Evolutionary conservation across 2,888 invertebrate genomes (phyloP).

Genomic region (Microctonus brassicae): DNA sequence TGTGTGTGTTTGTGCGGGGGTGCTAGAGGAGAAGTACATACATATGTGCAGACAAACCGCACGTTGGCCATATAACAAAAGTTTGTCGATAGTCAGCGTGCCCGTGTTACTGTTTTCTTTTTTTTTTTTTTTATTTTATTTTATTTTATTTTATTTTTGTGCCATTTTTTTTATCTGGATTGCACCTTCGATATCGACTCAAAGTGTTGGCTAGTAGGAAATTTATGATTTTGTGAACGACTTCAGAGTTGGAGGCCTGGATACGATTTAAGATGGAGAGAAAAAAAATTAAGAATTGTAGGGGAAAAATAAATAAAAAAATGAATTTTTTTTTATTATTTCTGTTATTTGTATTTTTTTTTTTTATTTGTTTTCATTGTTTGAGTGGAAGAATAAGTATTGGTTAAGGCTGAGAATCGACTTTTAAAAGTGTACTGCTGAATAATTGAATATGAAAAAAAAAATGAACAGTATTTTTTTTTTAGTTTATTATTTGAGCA

Average conservation of each 20-base stretch:
- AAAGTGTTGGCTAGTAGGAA: conserved; percentile 15
- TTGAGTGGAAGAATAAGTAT: not conserved
- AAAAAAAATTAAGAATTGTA: not conserved
- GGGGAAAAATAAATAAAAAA: not conserved
- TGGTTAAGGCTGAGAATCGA: not conserved
- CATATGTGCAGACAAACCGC: conserved; percentile 29
- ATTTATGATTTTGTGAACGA: conserved; percentile 32
- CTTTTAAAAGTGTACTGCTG: not conserved
- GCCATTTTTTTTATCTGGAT: conserved; percentile 15
- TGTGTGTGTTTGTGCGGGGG: not conserved
- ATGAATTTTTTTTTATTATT: not conserved
- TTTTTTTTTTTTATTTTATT: not conserved
- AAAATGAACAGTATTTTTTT: too few species aligned
- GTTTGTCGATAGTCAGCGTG: conserved; percentile 32
- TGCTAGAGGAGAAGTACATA: not conserved
- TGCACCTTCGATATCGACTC: conserved; percentile 19
- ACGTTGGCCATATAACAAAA: conserved; percentile 31
- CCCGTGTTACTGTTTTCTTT: not conserved
- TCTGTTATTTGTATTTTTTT: conserved; percentile 2
- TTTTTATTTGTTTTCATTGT: conserved; percentile 3
- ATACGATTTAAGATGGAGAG: not conserved
- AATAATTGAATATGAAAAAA: conserved; percentile 23
- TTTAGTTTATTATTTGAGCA: too few species aligned
- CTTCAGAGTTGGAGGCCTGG: not conserved
- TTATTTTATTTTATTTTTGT: not conserved